phyloP scores from a whole-genome alignment of 1,140 invertebrate genomes.

The Delia radicum region DNA sequence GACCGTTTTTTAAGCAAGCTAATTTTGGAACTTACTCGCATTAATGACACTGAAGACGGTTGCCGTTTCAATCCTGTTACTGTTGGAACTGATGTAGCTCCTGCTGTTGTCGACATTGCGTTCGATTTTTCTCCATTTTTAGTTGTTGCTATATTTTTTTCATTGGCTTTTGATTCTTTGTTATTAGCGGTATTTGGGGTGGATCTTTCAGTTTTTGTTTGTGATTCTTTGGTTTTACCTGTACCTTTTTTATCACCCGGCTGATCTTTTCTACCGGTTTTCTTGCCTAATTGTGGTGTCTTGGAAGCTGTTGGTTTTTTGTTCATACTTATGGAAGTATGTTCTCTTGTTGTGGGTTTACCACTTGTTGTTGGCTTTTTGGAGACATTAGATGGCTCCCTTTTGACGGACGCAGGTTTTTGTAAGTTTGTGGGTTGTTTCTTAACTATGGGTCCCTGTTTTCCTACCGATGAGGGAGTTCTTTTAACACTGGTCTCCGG shows the following conservation, averaged over 20 bases:
- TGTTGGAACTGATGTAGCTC: background rate
- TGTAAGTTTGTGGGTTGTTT: constrained; percentile 18
- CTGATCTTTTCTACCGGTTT: background rate
- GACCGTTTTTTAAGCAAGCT: constrained; percentile 30
- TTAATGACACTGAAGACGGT: constrained; percentile 19
- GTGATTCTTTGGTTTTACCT: background rate
- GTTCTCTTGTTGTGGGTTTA: background rate
- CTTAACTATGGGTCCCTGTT: constrained; percentile 18
- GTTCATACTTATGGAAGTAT: background rate
- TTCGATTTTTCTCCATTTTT: constrained; percentile 6
- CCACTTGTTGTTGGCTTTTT: background rate
- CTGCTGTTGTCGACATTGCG: background rate
- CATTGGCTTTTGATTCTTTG: background rate
- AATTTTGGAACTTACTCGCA: constrained; percentile 26
- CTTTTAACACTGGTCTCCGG: constrained; percentile 23
- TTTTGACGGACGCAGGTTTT: background rate
- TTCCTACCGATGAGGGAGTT: constrained; percentile 25
- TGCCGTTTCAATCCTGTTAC: constrained; percentile 12
- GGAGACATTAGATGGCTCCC: constrained; percentile 20
- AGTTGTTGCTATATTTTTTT: background rate
- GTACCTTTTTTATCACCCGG: background rate
- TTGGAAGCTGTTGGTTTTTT: background rate
- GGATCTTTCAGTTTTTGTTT: background rate
- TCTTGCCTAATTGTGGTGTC: background rate
- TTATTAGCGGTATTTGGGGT: background rate